Evolutionary conservation across 1,140 invertebrate species (phyloP).

Genomic region (Brevipalpus yothersi): DNA sequence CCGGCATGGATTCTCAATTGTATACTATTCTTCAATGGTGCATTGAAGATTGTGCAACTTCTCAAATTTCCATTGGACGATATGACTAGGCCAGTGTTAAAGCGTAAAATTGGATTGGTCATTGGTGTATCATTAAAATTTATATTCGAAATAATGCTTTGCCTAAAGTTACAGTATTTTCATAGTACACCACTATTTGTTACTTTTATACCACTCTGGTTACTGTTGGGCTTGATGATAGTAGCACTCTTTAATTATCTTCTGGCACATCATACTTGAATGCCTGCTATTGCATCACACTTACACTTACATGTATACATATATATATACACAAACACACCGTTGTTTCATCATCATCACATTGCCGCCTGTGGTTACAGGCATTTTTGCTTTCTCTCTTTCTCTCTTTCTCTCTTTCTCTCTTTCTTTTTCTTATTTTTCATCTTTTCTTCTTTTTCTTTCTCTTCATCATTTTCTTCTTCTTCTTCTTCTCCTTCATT

Average conservation of each 20-base stretch:
- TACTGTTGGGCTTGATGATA: neutral
- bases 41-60: neutral
- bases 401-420: neutral
- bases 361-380: no score
- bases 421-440: neutral
- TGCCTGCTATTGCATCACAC: no score
- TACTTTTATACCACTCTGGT: neutral
- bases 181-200: neutral
- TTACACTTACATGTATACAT: no score
- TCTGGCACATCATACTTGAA: neutral
- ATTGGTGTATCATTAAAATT: neutral
- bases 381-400: no score
- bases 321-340: no score
- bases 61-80: neutral
- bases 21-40: neutral
- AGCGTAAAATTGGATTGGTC: neutral
- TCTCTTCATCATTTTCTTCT: neutral
- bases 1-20: neutral
- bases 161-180: neutral
- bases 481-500: neutral
- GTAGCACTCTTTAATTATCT: neutral
- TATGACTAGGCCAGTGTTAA: neutral
- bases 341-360: no score
- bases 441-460: neutral
- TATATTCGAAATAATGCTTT: neutral